Percentiles rank a stretch among this genome's conserved stretches.
Evolutionary conservation across 2,888 invertebrate species (phyloP).

Genomic region (Oscheius sp.): DNA sequence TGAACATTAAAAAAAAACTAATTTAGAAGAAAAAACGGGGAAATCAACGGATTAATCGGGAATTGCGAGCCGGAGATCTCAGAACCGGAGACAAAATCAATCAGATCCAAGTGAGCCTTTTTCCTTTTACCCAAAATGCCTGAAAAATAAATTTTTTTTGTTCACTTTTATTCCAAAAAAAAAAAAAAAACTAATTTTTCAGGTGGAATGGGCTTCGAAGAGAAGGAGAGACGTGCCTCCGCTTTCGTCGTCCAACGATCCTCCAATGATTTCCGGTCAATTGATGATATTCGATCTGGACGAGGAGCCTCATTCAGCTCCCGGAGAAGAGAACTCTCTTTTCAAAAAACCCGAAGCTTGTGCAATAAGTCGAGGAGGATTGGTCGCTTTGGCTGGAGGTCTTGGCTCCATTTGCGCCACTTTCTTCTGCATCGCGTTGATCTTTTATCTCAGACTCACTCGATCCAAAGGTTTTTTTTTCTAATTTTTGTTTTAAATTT

Average conservation of each 20-base stretch:
- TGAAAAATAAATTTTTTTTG: not conserved
- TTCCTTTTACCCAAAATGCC: not conserved
- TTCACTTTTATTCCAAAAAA: not conserved
- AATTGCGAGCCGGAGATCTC: constrained; percentile 27
- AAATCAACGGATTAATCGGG: constrained; percentile 10
- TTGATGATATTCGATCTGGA: constrained; percentile 69
- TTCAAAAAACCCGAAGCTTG: constrained; percentile 31
- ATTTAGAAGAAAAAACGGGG: constrained; percentile 10
- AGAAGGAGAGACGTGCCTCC: constrained; percentile 54
- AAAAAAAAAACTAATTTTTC: not conserved
- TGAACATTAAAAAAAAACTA: not conserved
- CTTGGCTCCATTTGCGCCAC: constrained; percentile 40
- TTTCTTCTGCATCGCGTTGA: constrained; percentile 31
- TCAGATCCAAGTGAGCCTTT: constrained; percentile 43
- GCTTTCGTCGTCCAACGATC: constrained; percentile 22
- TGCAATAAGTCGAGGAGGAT: constrained; percentile 54
- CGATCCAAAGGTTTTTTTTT: constrained; percentile 12
- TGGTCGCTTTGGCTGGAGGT: constrained; percentile 46
- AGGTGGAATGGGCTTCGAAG: constrained; percentile 64
- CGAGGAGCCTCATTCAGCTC: constrained; percentile 63
- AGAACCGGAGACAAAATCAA: constrained; percentile 53
- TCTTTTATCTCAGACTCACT: constrained; percentile 30
- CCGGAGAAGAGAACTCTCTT: not conserved
- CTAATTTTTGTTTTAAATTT: not conserved
- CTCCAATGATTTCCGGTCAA: constrained; percentile 68